A percentile compares a stretch with the other conserved stretches of the same genome.
phyloP scores from a whole-genome alignment of 2,888 invertebrate genomes.

The Brachyopa scutellaris region DNA sequence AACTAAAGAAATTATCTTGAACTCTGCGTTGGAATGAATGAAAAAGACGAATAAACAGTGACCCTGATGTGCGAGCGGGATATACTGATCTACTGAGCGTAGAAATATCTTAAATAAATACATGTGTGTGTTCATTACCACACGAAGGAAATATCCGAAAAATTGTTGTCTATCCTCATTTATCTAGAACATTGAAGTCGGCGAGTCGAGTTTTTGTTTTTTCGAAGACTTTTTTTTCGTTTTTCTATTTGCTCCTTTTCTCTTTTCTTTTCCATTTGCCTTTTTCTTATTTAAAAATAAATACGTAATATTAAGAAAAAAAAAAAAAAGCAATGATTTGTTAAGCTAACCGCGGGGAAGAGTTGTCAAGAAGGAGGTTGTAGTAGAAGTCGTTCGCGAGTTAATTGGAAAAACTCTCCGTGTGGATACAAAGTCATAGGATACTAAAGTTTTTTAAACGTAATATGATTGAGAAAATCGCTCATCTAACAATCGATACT shows the following conservation, averaged over 20 bases:
- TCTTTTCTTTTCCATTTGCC: constrained; percentile 5
- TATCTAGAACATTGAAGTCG: constrained; percentile 71
- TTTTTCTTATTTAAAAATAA: no score
- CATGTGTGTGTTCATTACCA: constrained; percentile 60
- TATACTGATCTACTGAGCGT: background rate
- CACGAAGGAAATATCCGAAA: constrained; percentile 62
- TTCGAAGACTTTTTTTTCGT: no score
- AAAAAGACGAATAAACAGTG: constrained; percentile 13
- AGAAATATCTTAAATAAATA: constrained; percentile 50
- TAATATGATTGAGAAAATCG: constrained; percentile 71
- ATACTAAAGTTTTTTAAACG: constrained; percentile 31
- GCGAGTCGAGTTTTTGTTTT: constrained; percentile 62
- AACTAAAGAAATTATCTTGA: constrained; percentile 35
- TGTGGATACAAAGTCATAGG: background rate
- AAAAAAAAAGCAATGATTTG: constrained; percentile 16
- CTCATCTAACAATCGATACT: constrained; percentile 49
- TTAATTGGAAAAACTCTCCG: constrained; percentile 1
- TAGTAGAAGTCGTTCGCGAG: constrained; percentile 3
- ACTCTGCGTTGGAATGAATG: constrained; percentile 27
- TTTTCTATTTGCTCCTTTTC: constrained; percentile 12
- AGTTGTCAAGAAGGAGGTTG: constrained; percentile 6
- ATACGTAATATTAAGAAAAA: constrained; percentile 18
- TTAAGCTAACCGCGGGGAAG: background rate
- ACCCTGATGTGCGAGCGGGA: constrained; percentile 42
- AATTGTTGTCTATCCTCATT: constrained; percentile 65